Conservation (phyloP, 64 coral and sea anemone genomes). For the Stylophora pistillata region DNA sequence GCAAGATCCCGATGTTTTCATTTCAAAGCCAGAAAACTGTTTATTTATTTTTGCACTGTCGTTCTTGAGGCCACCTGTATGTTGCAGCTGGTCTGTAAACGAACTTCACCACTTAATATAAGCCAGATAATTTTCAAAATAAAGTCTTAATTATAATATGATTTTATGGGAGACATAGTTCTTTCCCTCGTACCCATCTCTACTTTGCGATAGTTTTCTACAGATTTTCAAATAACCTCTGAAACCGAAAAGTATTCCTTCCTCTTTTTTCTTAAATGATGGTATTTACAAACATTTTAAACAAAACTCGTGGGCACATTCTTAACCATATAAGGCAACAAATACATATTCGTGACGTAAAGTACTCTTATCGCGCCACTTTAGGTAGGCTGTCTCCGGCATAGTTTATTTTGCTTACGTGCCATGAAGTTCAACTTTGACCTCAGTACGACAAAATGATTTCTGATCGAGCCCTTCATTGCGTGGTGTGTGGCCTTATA, state of each 20-base stretch:
- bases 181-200: not conserved
- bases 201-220: too few species aligned
- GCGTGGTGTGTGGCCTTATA: too few species aligned
- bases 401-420: not conserved
- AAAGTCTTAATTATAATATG: not conserved
- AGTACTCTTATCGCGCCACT: not conserved
- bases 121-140: not conserved
- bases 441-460: too few species aligned
- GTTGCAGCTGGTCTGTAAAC: conserved; percentile 18
- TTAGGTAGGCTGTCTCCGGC: too few species aligned
- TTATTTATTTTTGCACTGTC: not conserved
- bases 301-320: not conserved
- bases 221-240: not conserved
- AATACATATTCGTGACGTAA: not conserved
- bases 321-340: conserved; percentile 18
- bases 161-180: not conserved
- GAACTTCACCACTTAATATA: not conserved
- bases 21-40: not conserved
- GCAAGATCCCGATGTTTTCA: not conserved
- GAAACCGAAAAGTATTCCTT: not conserved
- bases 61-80: not conserved
- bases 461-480: too few species aligned
- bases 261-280: not conserved
- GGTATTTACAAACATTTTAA: not conserved
- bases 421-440: too few species aligned